Evolutionary conservation across 2,888 invertebrate genomes (phyloP), one percentile per base, ranked within the genome.

Genomic region (Pyrrhia umbra): DNA sequence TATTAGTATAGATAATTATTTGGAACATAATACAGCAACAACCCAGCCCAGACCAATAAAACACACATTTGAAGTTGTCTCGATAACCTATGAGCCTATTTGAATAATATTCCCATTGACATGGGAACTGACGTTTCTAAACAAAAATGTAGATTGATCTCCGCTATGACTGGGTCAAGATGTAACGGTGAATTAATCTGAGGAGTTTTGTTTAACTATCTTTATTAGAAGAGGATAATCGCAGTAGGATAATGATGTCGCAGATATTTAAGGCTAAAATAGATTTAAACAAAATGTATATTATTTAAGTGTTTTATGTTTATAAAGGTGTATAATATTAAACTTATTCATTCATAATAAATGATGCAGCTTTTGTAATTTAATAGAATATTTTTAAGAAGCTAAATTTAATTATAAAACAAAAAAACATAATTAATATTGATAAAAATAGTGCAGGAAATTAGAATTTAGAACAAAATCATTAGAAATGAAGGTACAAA

Each of bases 21-120:
- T 1, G 13, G 13, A 30, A 30, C 5, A 13, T 30, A 13, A 59
- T 34, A 62, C 30, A 54, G 25, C 27, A 45, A 27, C 25, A 43
- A 13, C 34, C 15, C 20, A 56, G 9, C 40, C 39, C 27, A 68
- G 61, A 70, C 70, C 51, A 73, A 60, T 27, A 54, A 51, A 46
- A 37, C 23, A 58, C 59, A 57, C 0, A 49, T 46, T 69, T 42
- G 6, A 50, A 55, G 37, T 30, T 52, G 37, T 70, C 57, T 68
- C 51, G 18, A 66, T 23, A 52, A 47, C 47, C 30, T 40, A 30
- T 30, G 30, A 62, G 49, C 40, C 51, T 76, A 69, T 77, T 68
- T 60, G 51, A 68, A 75, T 77, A 76, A 58, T 56, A 60, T 61
- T 54, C 16, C 42, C 59, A 76, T 72, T 20, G 68, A 62, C 39